Percentiles rank a stretch among this genome's conserved stretches.
These are phyloP conservation scores for Balaenoptera acutorostrata DNA, from an alignment of 2,113 vertebrate species.

Conservation along the genomic window DNA sequence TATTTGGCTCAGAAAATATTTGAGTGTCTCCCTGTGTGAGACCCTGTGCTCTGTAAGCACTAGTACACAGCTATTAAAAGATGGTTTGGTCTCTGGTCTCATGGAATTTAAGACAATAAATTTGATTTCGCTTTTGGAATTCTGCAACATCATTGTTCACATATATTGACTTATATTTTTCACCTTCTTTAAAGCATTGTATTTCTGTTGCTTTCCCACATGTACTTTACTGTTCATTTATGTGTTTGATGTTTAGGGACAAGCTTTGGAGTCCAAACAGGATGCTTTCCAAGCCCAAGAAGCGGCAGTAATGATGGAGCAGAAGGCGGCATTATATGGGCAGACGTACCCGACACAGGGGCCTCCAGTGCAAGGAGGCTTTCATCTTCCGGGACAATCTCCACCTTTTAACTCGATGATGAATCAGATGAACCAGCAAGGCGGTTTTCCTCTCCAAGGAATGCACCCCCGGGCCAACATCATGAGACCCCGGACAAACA, in stretches of 20 bases:
- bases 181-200: not conserved
- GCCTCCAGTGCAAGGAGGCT: conserved; percentile 86
- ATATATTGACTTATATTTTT: not conserved
- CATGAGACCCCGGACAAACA: conserved; percentile 89
- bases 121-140: not conserved
- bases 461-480: conserved; percentile 89
- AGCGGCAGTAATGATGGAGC: conserved; percentile 88
- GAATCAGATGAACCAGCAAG: conserved; percentile 84
- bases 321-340: conserved; percentile 89
- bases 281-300: conserved; percentile 90
- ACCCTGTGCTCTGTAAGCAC: not conserved
- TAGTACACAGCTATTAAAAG: not conserved
- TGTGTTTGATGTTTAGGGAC: conserved; percentile 81
- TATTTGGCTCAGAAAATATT: not conserved
- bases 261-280: conserved; percentile 85
- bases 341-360: conserved; percentile 90
- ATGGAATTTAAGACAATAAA: not conserved
- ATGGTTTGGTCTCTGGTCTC: not conserved
- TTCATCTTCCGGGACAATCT: conserved; percentile 89
- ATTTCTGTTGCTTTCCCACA: not conserved
- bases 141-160: not conserved
- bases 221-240: conserved; percentile 32
- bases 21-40: not conserved
- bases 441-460: conserved; percentile 85
- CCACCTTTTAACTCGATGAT: conserved; percentile 89